Percentiles rank a stretch among this genome's conserved stretches.
These are phyloP conservation scores for Drosophila atroscutellata DNA, from an alignment of 2,888 invertebrate species.

Conservation along the genomic window DNA sequence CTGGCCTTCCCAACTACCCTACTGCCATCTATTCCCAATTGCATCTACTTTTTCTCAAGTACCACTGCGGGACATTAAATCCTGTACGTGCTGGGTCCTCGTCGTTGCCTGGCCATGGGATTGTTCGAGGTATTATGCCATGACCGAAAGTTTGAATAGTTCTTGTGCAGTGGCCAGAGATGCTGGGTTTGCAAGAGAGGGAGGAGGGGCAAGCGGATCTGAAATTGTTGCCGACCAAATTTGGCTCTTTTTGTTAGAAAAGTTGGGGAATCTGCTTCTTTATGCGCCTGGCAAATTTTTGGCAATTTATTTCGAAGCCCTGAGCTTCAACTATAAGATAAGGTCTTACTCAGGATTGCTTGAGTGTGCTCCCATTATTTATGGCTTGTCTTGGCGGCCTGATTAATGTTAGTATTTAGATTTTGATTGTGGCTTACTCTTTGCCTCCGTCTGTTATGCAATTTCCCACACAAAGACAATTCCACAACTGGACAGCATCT, in stretches of 20 bases:
- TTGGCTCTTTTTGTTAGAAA: slow-evolving; percentile 60
- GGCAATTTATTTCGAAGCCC: slow-evolving; percentile 64
- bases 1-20: not conserved
- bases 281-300: slow-evolving; percentile 57
- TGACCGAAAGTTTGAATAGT: slow-evolving; percentile 78
- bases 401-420: slow-evolving; percentile 53
- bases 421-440: slow-evolving; percentile 41
- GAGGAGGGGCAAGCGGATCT: slow-evolving; percentile 8
- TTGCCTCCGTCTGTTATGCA: slow-evolving; percentile 9
- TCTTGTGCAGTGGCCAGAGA: slow-evolving; percentile 59
- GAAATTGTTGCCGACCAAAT: slow-evolving; percentile 66
- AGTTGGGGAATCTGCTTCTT: slow-evolving; percentile 52
- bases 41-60: slow-evolving; percentile 80
- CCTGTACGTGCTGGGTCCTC: slow-evolving; percentile 68
- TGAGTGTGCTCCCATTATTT: slow-evolving; percentile 48
- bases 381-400: slow-evolving; percentile 56
- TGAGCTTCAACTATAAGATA: slow-evolving; percentile 59
- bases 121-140: slow-evolving; percentile 77
- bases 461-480: slow-evolving; percentile 60
- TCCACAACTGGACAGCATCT: slow-evolving; percentile 59
- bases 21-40: slow-evolving; percentile 39
- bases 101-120: slow-evolving; percentile 52
- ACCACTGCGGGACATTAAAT: slow-evolving; percentile 80
- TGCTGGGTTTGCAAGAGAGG: not conserved
- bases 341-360: slow-evolving; percentile 52